A percentile compares a stretch with the other conserved stretches of the same genome.
These are phyloP conservation scores for Hemiprocne comata DNA, from an alignment of 2,113 vertebrate species.

Conservation along the genomic window DNA sequence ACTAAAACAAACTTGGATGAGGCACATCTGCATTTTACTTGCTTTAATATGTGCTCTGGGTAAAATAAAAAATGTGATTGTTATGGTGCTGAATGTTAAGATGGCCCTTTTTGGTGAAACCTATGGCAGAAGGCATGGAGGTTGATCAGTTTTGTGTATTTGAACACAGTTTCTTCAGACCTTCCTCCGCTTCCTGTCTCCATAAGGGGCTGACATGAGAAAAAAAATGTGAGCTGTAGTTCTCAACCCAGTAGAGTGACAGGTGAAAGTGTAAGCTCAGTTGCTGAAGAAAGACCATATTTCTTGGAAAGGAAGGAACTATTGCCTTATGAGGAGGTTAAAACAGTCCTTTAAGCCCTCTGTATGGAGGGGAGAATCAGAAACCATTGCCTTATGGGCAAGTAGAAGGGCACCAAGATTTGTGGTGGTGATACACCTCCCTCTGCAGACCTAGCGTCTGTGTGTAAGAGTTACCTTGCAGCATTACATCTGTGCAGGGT, in stretches of 20 bases:
- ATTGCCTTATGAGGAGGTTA: background rate
- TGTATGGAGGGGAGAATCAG: background rate
- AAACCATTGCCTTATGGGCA: background rate
- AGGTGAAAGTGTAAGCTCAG: background rate
- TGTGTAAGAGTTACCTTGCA: background rate
- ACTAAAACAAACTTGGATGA: background rate
- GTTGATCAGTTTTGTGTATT: background rate
- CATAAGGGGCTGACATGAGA: background rate
- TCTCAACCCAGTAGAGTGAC: background rate
- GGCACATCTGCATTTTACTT: background rate
- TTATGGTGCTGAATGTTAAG: background rate
- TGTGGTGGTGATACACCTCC: background rate
- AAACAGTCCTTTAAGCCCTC: background rate
- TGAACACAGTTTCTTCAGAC: background rate
- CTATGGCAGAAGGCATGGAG: background rate
- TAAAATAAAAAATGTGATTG: background rate
- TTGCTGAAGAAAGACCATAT: background rate
- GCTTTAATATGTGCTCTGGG: background rate
- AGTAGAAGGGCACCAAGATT: background rate
- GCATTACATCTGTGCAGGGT: background rate
- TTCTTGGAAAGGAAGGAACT: background rate
- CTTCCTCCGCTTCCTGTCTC: fast-evolving
- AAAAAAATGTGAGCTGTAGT: background rate
- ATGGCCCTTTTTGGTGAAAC: background rate
- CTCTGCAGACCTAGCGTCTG: background rate